Evolutionary conservation across 2,797 vertebrate species (phyloP).

Genomic region (Brachyalestes nurse): DNA sequence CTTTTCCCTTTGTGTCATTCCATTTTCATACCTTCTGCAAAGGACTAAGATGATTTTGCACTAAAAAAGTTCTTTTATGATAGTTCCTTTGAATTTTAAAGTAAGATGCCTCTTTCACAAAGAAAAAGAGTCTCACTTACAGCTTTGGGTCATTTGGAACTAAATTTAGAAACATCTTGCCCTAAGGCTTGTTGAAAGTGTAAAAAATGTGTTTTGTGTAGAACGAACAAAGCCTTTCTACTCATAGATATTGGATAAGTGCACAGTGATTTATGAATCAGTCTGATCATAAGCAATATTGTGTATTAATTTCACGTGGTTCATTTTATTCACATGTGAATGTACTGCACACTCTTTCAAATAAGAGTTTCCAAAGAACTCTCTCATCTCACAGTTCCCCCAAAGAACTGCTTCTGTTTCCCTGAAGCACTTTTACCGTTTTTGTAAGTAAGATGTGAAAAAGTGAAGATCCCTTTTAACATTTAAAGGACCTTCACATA

Average conservation of each 20-base stretch:
- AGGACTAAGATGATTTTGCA: conserved; percentile 1
- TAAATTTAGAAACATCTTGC: not conserved
- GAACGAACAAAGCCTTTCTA: not conserved
- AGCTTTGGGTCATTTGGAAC: not conserved
- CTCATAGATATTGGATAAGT: too few species aligned
- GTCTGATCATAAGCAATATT: not conserved
- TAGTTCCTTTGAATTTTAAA: not conserved
- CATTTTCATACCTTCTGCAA: not conserved
- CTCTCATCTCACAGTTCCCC: too few species aligned
- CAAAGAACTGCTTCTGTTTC: too few species aligned
- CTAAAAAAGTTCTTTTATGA: not conserved
- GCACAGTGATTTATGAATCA: not conserved
- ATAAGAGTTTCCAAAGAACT: too few species aligned
- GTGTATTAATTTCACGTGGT: too few species aligned
- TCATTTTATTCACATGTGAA: too few species aligned
- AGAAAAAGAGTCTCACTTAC: not conserved
- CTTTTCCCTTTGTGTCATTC: not conserved
- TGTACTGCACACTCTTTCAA: too few species aligned
- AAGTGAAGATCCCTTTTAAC: too few species aligned
- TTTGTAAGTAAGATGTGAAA: too few species aligned
- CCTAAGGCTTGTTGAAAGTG: not conserved
- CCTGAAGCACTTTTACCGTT: too few species aligned
- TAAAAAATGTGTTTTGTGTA: not conserved
- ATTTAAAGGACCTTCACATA: too few species aligned
- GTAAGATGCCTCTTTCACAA: not conserved